phyloP scores from a whole-genome alignment of 2,113 vertebrate species.

The Perccottus glenii region DNA sequence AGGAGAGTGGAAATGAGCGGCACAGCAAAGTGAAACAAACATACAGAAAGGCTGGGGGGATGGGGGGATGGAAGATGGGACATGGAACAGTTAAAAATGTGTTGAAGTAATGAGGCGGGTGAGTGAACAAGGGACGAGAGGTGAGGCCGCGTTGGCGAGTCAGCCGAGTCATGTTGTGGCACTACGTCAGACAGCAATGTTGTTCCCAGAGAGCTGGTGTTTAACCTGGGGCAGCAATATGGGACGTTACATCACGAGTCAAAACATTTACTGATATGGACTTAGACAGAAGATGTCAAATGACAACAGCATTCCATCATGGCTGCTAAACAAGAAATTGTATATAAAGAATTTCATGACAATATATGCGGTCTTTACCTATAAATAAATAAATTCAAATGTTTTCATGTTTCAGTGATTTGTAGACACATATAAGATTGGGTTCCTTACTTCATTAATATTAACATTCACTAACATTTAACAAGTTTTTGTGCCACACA shows the following conservation, averaged over 20 bases:
- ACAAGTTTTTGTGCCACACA: no score
- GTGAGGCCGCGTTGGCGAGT: slow-evolving; percentile 5
- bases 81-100: slow-evolving; percentile 45
- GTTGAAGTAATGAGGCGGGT: slow-evolving; percentile 54
- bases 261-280: no score
- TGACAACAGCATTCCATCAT: no score
- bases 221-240: neutral
- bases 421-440: no score
- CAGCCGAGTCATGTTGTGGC: slow-evolving; percentile 17
- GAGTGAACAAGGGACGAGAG: slow-evolving; percentile 13
- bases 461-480: no score
- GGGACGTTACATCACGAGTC: neutral
- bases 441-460: no score
- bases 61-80: slow-evolving; percentile 12
- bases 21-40: slow-evolving; percentile 54
- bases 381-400: no score
- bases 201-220: neutral
- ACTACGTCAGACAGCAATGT: neutral
- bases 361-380: no score
- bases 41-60: slow-evolving; percentile 25
- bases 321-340: no score
- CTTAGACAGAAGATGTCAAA: no score
- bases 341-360: no score
- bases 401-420: no score
- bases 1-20: slow-evolving; percentile 60